A percentile compares a stretch with the other conserved stretches of the same genome.
Evolutionary conservation across 1,140 invertebrate genomes (phyloP).

Genomic region (Tigriopus japonicus): DNA sequence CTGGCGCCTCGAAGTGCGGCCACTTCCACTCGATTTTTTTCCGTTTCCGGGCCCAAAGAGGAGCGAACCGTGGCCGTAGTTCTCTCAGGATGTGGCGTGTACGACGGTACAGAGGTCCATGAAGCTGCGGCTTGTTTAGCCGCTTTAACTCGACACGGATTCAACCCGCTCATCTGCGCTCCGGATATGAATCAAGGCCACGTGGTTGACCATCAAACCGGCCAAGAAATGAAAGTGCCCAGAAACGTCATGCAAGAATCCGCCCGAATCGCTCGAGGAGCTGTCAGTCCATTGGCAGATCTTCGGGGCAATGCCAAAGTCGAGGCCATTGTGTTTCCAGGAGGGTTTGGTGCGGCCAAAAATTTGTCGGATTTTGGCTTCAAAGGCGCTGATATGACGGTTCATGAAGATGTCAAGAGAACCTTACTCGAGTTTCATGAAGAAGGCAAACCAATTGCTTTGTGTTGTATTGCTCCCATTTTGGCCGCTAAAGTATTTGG

Average conservation of each 20-base stretch:
- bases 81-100: constrained; percentile 38
- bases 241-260: constrained; percentile 38
- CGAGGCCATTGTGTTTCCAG: constrained; percentile 37
- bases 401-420: constrained; percentile 31
- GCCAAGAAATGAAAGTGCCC: constrained; percentile 20
- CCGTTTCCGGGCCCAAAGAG: no score
- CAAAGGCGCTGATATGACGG: constrained; percentile 30
- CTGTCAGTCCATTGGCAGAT: constrained; percentile 2
- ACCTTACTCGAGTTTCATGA: constrained; percentile 35
- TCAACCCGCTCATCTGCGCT: constrained; percentile 31
- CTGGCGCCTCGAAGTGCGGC: no score
- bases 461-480: constrained; percentile 39
- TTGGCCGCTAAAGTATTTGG: constrained; percentile 33
- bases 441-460: constrained; percentile 35
- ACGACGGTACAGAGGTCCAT: constrained; percentile 40
- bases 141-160: constrained; percentile 30
- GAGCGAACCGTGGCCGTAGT: constrained; percentile 23
- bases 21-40: no score
- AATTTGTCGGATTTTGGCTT: constrained; percentile 29
- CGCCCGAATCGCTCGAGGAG: constrained; percentile 35
- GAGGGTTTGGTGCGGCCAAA: constrained; percentile 40
- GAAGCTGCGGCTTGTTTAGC: constrained; percentile 35
- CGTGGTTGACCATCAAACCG: constrained; percentile 34
- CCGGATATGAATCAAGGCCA: constrained; percentile 34
- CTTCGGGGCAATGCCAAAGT: constrained; percentile 17